Conservation (phyloP, 2,888 invertebrate species). For the Oligia latruncula region DNA sequence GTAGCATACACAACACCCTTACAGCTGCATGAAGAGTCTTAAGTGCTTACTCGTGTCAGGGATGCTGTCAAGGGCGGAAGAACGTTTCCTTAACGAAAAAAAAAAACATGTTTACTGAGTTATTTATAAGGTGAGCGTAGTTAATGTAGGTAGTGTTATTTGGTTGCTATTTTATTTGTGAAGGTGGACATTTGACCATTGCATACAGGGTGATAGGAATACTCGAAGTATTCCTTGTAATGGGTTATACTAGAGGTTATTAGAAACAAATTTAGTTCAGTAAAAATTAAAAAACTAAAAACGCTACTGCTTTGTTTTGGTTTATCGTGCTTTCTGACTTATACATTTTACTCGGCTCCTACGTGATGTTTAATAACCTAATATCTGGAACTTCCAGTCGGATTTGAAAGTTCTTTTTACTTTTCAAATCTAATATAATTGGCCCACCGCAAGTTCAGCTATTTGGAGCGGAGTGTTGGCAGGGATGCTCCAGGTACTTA, state of each 20-base stretch:
- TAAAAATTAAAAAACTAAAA: no score
- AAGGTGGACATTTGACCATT: not conserved
- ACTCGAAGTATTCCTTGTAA: no score
- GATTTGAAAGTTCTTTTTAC: no score
- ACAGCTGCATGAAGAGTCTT: constrained; percentile 58
- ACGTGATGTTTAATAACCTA: no score
- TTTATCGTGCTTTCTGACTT: no score
- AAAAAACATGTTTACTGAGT: constrained; percentile 24
- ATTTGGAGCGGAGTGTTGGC: not conserved
- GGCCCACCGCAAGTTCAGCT: not conserved
- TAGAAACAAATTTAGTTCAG: no score
- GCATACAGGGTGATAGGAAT: no score
- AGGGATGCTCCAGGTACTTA: not conserved
- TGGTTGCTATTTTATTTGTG: constrained; percentile 16
- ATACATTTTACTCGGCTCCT: no score
- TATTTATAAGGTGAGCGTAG: constrained; percentile 26
- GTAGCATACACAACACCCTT: constrained; percentile 62
- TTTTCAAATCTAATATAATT: no score
- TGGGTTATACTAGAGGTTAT: no score
- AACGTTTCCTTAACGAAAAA: constrained; percentile 43
- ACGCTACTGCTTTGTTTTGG: no score
- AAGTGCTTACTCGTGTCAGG: constrained; percentile 67
- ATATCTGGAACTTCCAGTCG: no score
- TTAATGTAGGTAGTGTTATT: constrained; percentile 16
- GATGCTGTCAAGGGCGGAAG: constrained; percentile 52